Percentiles rank a stretch among this genome's conserved stretches.
phyloP scores from a whole-genome alignment of 2,797 vertebrate species.

The Scolopax rusticola region DNA sequence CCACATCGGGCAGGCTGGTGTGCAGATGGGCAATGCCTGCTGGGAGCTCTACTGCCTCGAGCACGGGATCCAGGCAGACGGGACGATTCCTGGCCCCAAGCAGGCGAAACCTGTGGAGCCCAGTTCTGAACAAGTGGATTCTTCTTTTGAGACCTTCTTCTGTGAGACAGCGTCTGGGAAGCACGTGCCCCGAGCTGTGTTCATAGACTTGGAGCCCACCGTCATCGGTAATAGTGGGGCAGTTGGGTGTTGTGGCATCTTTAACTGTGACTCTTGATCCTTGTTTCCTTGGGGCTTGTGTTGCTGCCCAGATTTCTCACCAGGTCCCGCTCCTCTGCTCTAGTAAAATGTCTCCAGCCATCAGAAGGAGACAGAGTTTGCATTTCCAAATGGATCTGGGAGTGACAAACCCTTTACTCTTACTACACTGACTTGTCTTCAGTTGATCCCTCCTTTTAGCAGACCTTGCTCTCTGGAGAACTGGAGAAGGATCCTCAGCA shows the following conservation, averaged over 20 bases:
- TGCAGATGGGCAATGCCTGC: slow-evolving; percentile 75
- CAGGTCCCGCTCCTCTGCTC: not conserved
- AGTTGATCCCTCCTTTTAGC: not conserved
- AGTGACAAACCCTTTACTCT: not conserved
- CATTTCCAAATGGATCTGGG: not conserved
- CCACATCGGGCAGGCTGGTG: slow-evolving; percentile 64
- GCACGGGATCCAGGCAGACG: slow-evolving; percentile 41
- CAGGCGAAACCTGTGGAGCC: not conserved
- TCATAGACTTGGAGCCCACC: slow-evolving; percentile 72
- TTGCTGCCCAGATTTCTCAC: not conserved
- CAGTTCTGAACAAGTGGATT: not conserved
- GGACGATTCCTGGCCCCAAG: slow-evolving; percentile 18
- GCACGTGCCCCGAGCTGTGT: slow-evolving; percentile 64
- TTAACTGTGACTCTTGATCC: rapidly evolving
- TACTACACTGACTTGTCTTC: not conserved
- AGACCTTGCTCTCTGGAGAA: not conserved
- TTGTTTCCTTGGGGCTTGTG: rapidly evolving
- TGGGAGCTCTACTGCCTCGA: slow-evolving; percentile 71
- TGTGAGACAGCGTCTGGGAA: slow-evolving; percentile 65
- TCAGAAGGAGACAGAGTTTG: not conserved
- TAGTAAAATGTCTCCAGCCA: not conserved
- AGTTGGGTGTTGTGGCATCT: not conserved
- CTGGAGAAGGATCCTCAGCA: not conserved
- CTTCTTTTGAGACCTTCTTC: slow-evolving; percentile 75
- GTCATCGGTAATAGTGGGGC: slow-evolving; percentile 55